These are phyloP conservation scores for Drosophila novamexicana DNA, from an alignment of 1,140 invertebrate genomes.

Conservation along the genomic window DNA sequence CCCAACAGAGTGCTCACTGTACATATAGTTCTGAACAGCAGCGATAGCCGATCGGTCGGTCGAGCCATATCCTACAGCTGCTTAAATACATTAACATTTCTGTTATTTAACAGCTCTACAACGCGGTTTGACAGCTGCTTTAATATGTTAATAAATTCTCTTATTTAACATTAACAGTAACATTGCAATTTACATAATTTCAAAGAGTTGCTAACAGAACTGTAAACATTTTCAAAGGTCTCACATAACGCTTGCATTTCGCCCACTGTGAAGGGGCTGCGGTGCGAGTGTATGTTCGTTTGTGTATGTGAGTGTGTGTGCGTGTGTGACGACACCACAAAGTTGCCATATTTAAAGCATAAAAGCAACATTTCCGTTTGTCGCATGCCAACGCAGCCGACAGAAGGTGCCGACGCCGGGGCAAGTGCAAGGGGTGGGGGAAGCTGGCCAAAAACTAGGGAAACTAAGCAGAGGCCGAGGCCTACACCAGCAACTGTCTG, in stretches of 20 bases:
- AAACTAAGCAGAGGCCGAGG: conserved; percentile 68
- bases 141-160: too few species aligned
- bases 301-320: conserved; percentile 29
- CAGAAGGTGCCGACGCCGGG: conserved; percentile 18
- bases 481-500: conserved; percentile 46
- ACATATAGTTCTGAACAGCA: too few species aligned
- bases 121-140: too few species aligned
- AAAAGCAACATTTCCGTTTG: conserved; percentile 83
- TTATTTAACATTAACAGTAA: too few species aligned
- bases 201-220: not conserved
- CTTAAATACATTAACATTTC: too few species aligned
- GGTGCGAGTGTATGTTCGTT: not conserved
- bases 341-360: conserved; percentile 83
- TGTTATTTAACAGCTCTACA: too few species aligned
- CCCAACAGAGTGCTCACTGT: too few species aligned
- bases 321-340: conserved; percentile 69
- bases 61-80: too few species aligned
- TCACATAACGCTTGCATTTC: not conserved
- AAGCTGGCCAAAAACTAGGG: conserved; percentile 13
- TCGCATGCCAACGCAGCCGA: conserved; percentile 62
- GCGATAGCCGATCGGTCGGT: too few species aligned
- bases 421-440: not conserved
- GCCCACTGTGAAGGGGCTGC: not conserved
- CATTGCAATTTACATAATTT: too few species aligned
- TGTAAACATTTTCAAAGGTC: not conserved